These are phyloP conservation scores for Hippotragus niger DNA, from an alignment of 2,113 vertebrate genomes.

Conservation along the genomic window DNA sequence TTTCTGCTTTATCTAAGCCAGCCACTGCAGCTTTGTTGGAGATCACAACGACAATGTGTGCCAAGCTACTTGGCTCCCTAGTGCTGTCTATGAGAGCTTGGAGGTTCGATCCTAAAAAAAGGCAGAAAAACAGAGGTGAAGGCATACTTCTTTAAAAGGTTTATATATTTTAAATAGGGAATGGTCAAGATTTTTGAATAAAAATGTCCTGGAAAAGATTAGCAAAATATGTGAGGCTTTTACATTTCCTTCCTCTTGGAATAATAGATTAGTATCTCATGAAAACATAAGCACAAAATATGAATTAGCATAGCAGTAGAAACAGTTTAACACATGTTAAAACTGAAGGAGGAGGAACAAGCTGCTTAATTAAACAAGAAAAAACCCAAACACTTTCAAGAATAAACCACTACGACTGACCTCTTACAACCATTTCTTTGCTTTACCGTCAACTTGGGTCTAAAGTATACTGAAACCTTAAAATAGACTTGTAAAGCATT, in stretches of 20 bases:
- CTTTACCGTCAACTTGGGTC: not conserved
- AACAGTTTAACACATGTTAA: not conserved
- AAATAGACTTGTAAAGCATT: not conserved
- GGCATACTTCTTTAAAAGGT: not conserved
- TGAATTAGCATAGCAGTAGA: not conserved
- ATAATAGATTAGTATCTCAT: not conserved
- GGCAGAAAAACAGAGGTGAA: not conserved
- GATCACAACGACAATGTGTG: conserved; percentile 91
- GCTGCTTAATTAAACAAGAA: not conserved
- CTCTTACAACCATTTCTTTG: not conserved
- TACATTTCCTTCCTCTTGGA: not conserved
- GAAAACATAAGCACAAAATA: not conserved
- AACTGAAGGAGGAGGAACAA: not conserved
- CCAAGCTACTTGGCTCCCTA: conserved; percentile 83
- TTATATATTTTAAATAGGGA: not conserved
- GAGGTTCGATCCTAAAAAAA: conserved; percentile 91
- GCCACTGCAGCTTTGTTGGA: conserved; percentile 92
- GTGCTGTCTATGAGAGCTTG: conserved; percentile 94
- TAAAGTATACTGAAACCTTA: not conserved
- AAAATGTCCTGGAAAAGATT: not conserved
- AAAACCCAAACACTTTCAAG: not conserved
- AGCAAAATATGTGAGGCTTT: not conserved
- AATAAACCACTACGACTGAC: not conserved
- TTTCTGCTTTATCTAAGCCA: conserved; percentile 90
- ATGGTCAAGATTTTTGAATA: not conserved